Conservation (phyloP, 2,113 vertebrate genomes). For the Eleginops maclovinus region DNA sequence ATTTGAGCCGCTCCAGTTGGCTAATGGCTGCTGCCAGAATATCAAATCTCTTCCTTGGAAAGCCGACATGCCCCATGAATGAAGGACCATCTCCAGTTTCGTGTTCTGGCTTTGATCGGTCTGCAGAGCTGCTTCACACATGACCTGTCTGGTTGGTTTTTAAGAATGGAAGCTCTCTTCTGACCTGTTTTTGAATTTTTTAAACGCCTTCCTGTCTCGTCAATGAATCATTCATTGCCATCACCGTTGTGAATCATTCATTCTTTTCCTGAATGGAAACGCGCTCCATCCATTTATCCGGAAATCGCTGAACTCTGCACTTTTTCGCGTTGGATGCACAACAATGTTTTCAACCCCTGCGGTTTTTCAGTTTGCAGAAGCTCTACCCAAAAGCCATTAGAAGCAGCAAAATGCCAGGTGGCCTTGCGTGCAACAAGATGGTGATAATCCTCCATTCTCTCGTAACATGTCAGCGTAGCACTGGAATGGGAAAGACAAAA, state of each 20-base stretch:
- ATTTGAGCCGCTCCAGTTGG: constrained; percentile 67
- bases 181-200: constrained; percentile 52
- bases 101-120: constrained; percentile 31
- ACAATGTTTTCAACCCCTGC: constrained; percentile 45
- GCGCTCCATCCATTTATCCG: constrained; percentile 30
- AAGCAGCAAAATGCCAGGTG: constrained; percentile 4
- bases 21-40: constrained; percentile 46
- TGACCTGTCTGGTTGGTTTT: constrained; percentile 28
- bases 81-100: constrained; percentile 41
- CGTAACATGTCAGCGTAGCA: not conserved
- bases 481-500: constrained; percentile 29
- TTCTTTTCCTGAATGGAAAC: constrained; percentile 66
- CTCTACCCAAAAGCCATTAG: constrained; percentile 42
- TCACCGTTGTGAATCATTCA: constrained; percentile 63
- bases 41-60: constrained; percentile 18
- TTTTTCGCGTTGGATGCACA: constrained; percentile 39
- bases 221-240: constrained; percentile 72
- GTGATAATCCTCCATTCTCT: constrained; percentile 33
- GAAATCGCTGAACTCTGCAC: constrained; percentile 56
- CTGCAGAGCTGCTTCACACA: not conserved
- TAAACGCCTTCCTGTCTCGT: constrained; percentile 6
- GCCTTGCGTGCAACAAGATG: constrained; percentile 6
- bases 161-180: constrained; percentile 59
- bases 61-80: constrained; percentile 53
- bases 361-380: constrained; percentile 22